Base-by-base conservation (phyloP, 2,797 vertebrate species). In the Muscicapa comitata region DNA sequence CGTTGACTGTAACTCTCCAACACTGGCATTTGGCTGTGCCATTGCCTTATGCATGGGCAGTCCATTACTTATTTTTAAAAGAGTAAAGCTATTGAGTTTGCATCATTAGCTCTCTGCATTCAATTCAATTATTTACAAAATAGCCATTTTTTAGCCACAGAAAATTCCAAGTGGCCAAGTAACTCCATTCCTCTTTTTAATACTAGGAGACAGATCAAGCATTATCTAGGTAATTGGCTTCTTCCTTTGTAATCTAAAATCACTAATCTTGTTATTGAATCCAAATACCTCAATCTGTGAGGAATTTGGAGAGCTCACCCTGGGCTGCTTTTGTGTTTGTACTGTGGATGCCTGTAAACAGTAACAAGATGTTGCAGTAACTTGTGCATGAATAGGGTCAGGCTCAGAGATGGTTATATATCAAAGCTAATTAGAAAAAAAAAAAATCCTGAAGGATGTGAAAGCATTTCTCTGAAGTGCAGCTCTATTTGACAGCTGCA, bases 381-480 rank as follows among this genome's bases (percentile, higher is more conserved):
- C 59, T 73, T 63, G 9, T 70, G 25, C 16, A 38, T 66, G 62
- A 66, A 37, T 33, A 80, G 37, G 48, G 57, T 90, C 45, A 50
- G 55, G 26, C 19, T 93, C 51, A 88, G 53, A 88, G 14, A 71
- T 38, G 29, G 42, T 17, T 67, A 53, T 61, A 67, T 79, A 73
- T 70, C 63, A 91, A 91, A 91, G 45, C 26, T 82, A 94, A 91
- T 96, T 85, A 85, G 40, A 38, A 91, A 85, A 81, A 35, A 81
- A 35, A 61, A 81, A 76, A 61, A 43, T 43, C 18, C 54, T 73
- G 48, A 55, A 82, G 29, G 7, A 57, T 57, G 37, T 20, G 43
- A 90, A 90, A 90, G 17, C 12, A 58, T 88, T 90, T 84, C 10
- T 70, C 54, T 88, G 63, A 93, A 73, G 17, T 50, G 53, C 26